phyloP scores from a whole-genome alignment of 2,888 invertebrate genomes.

The Andrena dorsata region DNA sequence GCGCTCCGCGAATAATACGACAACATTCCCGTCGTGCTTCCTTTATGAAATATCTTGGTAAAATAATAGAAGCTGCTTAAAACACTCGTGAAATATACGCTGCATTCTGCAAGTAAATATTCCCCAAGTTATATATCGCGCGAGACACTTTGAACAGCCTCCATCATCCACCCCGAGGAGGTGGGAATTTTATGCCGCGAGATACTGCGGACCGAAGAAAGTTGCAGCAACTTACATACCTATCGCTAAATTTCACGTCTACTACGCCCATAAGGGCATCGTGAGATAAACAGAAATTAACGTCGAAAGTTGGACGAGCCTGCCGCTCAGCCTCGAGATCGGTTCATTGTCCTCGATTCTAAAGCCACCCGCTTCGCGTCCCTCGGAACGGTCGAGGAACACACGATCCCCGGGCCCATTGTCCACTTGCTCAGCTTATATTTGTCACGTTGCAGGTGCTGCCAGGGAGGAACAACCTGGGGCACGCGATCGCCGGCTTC shows the following conservation, averaged over 20 bases:
- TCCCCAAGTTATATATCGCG: no score
- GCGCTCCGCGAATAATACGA: neutral
- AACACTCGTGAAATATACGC: no score
- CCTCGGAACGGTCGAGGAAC: constrained; percentile 1
- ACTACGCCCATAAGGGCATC: neutral
- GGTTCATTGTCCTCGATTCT: constrained; percentile 26
- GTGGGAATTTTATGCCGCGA: no score
- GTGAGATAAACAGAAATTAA: constrained; percentile 27
- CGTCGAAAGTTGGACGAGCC: constrained; percentile 4
- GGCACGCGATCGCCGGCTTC: constrained; percentile 91
- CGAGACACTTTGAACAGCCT: no score
- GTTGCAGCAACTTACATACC: no score
- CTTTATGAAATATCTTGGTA: neutral
- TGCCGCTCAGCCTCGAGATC: neutral
- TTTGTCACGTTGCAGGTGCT: constrained; percentile 85
- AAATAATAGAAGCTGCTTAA: no score
- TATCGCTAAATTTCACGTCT: no score
- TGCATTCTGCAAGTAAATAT: no score
- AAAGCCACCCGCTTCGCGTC: constrained; percentile 18
- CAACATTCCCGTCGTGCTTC: neutral
- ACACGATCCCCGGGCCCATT: constrained; percentile 11
- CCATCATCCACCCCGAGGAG: no score
- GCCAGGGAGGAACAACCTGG: constrained; percentile 88
- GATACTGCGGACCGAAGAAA: no score
- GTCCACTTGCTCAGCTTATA: neutral